These are phyloP conservation scores for Mesembrinibis cayennensis DNA, from an alignment of 2,113 vertebrate genomes.

Conservation along the genomic window DNA sequence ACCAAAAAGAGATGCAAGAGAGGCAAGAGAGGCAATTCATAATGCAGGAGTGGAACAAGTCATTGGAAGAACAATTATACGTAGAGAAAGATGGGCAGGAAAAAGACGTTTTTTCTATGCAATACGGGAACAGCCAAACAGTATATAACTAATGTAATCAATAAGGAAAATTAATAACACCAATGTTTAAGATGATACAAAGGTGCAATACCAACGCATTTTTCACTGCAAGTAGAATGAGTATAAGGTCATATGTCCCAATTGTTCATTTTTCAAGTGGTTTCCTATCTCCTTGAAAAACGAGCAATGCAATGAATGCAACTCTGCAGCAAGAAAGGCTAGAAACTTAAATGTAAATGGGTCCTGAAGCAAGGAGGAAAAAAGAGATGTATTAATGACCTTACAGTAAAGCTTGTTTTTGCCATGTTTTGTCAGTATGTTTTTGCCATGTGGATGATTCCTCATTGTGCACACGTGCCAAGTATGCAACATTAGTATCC, in stretches of 20 bases:
- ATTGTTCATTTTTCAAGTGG: neutral
- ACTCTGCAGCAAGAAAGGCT: neutral
- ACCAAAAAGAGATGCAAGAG: neutral
- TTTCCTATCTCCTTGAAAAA: neutral
- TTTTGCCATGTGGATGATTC: neutral
- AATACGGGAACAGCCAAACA: neutral
- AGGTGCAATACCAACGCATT: neutral
- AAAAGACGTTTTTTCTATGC: neutral
- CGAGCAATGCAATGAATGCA: neutral
- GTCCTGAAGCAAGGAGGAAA: neutral
- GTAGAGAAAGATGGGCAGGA: neutral
- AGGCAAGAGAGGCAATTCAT: neutral
- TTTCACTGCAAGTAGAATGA: neutral
- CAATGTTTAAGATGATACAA: neutral
- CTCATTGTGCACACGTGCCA: accelerated
- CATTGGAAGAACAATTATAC: neutral
- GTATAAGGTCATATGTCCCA: neutral
- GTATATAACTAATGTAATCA: neutral
- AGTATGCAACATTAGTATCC: neutral
- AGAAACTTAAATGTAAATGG: neutral
- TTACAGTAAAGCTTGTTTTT: neutral
- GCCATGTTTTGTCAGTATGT: neutral
- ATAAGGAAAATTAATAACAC: neutral
- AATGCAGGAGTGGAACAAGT: neutral
- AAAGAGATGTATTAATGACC: neutral